phyloP scores from a whole-genome alignment of 2,888 invertebrate genomes.

The Lithosia quadra region DNA sequence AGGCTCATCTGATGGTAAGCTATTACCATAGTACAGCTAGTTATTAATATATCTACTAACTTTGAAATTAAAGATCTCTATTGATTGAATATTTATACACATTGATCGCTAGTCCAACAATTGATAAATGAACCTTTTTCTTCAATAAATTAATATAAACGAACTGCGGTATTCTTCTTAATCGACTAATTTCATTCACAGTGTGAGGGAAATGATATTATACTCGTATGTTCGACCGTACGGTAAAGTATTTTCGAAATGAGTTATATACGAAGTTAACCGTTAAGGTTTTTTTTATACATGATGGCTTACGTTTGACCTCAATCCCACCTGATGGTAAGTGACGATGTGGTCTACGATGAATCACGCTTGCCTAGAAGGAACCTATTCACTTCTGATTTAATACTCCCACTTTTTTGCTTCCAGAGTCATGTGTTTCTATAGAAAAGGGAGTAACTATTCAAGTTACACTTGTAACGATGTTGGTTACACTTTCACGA shows the following conservation, averaged over 20 bases:
- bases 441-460: too few relatives aligned
- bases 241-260: slow-evolving; percentile 16
- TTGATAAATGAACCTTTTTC: slow-evolving; percentile 29
- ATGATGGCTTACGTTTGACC: too few relatives aligned
- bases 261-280: slow-evolving; percentile 16
- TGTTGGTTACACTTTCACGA: too few relatives aligned
- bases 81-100: slow-evolving; percentile 49
- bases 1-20: too few relatives aligned
- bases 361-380: too few relatives aligned
- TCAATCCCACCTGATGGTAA: too few relatives aligned
- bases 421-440: too few relatives aligned
- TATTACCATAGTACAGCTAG: too few relatives aligned
- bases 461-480: too few relatives aligned
- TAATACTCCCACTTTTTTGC: too few relatives aligned
- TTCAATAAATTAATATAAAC: slow-evolving; percentile 18
- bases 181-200: slow-evolving; percentile 21
- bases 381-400: too few relatives aligned
- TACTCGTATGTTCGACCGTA: slow-evolving; percentile 12
- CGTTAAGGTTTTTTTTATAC: slow-evolving; percentile 10
- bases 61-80: background rate
- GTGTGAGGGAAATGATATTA: slow-evolving; percentile 19
- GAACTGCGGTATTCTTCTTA: slow-evolving; percentile 5
- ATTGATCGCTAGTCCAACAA: slow-evolving; percentile 34
- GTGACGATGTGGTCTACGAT: too few relatives aligned
- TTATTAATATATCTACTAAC: background rate